Evolutionary conservation across 2,888 invertebrate species (phyloP).

Genomic region (Cerastis rubricosa): DNA sequence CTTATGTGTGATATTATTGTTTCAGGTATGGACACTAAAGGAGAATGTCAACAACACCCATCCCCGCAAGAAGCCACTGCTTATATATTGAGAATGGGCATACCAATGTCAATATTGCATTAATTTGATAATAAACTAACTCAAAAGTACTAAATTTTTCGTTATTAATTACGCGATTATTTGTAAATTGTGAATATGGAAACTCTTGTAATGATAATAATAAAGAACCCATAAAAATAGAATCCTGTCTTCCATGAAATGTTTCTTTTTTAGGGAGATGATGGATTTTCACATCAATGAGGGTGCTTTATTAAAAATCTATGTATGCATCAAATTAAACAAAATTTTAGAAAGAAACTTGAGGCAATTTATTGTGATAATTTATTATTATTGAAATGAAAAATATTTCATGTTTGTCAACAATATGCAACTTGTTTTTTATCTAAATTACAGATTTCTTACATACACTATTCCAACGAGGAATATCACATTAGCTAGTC

Average conservation of each 20-base stretch:
- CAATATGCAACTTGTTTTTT: conserved; percentile 77
- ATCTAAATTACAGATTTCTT: conserved; percentile 74
- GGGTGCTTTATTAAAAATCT: conserved; percentile 14
- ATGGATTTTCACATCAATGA: conserved; percentile 33
- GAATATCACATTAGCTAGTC: conserved; percentile 82
- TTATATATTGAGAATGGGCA: conserved; percentile 72
- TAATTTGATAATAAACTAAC: conserved; percentile 84
- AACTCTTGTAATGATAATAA: conserved; percentile 74
- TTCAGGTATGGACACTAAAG: conserved; percentile 89
- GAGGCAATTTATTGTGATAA: conserved; percentile 84
- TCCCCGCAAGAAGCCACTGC: conserved; percentile 60
- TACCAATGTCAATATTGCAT: conserved; percentile 82
- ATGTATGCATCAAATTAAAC: conserved; percentile 55
- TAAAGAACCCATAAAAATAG: conserved; percentile 80
- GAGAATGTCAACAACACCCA: conserved; percentile 48
- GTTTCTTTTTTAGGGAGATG: conserved; percentile 74
- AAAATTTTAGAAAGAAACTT: conserved; percentile 75
- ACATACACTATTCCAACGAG: conserved; percentile 68
- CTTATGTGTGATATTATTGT: conserved; percentile 64
- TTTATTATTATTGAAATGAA: conserved; percentile 79
- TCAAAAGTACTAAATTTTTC: conserved; percentile 79
- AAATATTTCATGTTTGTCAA: conserved; percentile 80
- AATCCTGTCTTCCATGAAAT: conserved; percentile 73
- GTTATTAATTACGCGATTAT: conserved; percentile 81
- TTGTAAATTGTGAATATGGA: conserved; percentile 72